A percentile compares a stretch with the other conserved stretches of the same genome.
phyloP scores from a whole-genome alignment of 2,888 invertebrate genomes.

The Plebejus anna region DNA sequence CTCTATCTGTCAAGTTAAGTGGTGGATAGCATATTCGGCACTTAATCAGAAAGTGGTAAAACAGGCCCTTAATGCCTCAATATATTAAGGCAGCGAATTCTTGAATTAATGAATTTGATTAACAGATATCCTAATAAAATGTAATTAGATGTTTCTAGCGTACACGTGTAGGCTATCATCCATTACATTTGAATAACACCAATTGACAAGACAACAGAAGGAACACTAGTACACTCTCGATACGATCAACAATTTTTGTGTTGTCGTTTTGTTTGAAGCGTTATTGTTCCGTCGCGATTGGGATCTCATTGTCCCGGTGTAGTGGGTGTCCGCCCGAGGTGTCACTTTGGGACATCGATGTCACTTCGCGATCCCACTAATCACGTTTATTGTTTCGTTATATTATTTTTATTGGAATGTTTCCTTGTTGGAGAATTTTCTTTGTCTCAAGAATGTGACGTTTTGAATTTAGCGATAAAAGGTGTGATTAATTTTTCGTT shows the following conservation, averaged over 20 bases:
- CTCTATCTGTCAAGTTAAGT: too few species aligned
- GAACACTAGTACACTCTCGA: neutral
- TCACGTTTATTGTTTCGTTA: neutral
- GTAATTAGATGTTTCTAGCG: neutral
- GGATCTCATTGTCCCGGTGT: constrained; percentile 21
- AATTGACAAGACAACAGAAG: neutral
- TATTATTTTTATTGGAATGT: neutral
- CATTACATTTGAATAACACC: constrained; percentile 5
- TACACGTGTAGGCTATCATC: constrained; percentile 11
- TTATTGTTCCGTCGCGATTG: constrained; percentile 23
- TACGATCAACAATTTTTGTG: constrained; percentile 20
- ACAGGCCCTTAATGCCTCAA: too few species aligned
- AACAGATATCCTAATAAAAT: neutral
- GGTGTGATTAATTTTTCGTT: neutral
- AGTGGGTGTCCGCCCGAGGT: neutral
- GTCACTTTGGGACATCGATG: neutral
- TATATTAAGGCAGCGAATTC: too few species aligned
- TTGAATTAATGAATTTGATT: neutral
- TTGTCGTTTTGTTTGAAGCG: constrained; percentile 20
- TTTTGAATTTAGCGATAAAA: neutral
- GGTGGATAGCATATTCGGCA: too few species aligned
- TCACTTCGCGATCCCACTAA: neutral
- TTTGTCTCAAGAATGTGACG: neutral
- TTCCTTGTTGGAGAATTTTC: neutral
- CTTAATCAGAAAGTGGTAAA: too few species aligned